Evolutionary conservation across 2,888 invertebrate species (phyloP).

Genomic region (Gnatocerus cornutus): DNA sequence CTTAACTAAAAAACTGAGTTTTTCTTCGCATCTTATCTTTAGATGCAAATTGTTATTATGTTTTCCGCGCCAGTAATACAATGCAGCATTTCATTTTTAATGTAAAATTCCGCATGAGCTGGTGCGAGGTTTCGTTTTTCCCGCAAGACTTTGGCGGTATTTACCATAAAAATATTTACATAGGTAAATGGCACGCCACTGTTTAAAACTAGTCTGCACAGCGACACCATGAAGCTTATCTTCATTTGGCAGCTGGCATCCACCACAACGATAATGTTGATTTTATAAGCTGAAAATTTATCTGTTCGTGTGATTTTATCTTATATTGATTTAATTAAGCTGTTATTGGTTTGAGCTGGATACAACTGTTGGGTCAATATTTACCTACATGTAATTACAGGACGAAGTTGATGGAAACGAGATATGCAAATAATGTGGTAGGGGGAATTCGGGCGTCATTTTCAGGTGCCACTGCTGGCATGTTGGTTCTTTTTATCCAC

Average conservation of each 20-base stretch:
- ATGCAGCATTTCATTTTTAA: constrained; percentile 9
- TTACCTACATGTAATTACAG: constrained; percentile 31
- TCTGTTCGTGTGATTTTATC: constrained; percentile 31
- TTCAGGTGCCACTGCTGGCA: not conserved
- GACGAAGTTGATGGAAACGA: constrained; percentile 17
- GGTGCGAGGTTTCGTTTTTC: constrained; percentile 1
- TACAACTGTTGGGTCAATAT: constrained; percentile 37
- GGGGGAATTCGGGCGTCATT: not conserved
- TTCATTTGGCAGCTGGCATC: constrained; percentile 46
- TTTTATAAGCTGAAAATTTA: constrained; percentile 35
- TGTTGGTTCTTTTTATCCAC: not conserved
- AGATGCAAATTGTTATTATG: not conserved
- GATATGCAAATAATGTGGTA: not conserved
- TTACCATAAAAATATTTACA: constrained; percentile 36
- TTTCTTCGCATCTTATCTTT: not conserved
- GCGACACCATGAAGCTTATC: constrained; percentile 38
- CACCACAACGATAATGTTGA: constrained; percentile 38
- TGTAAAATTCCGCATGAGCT: not conserved
- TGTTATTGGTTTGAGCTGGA: constrained; percentile 28
- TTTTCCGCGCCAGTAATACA: constrained; percentile 1
- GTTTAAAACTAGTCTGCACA: constrained; percentile 31
- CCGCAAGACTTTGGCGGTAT: constrained; percentile 10
- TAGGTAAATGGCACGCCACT: constrained; percentile 36
- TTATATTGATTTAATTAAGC: constrained; percentile 42
- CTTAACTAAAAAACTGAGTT: not conserved